phyloP scores from a whole-genome alignment of 2,113 vertebrate species.

The Megalops atlanticus region DNA sequence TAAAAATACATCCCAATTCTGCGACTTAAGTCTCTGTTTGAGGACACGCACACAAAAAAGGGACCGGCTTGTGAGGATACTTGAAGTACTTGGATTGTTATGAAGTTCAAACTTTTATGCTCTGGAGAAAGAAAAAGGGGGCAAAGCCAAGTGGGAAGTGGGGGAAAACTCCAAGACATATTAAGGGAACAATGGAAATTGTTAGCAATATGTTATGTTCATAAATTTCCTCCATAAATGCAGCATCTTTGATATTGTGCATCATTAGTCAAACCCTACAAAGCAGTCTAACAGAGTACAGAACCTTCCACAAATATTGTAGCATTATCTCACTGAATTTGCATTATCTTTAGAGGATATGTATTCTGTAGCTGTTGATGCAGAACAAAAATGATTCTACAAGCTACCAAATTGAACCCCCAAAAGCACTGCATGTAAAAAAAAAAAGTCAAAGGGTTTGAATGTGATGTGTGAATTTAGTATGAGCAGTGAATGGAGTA shows the following conservation, averaged over 20 bases:
- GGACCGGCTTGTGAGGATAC: slow-evolving; percentile 13
- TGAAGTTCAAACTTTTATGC: not conserved
- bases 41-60: slow-evolving; percentile 28
- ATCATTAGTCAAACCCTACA: slow-evolving; percentile 40
- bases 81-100: slow-evolving; percentile 5
- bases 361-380: slow-evolving; percentile 24
- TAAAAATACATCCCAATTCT: slow-evolving; percentile 62
- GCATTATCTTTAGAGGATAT: slow-evolving; percentile 32
- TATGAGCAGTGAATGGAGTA: not conserved
- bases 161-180: not conserved
- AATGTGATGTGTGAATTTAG: not conserved
- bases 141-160: not conserved
- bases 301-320: slow-evolving; percentile 29
- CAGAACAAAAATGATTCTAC: slow-evolving; percentile 30
- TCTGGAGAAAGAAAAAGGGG: not conserved
- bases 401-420: slow-evolving; percentile 22
- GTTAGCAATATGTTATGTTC: not conserved
- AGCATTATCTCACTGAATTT: slow-evolving; percentile 1
- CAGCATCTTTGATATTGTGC: slow-evolving; percentile 31
- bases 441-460: not conserved
- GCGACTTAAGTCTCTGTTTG: slow-evolving; percentile 37
- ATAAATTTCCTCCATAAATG: slow-evolving; percentile 8
- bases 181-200: slow-evolving; percentile 1
- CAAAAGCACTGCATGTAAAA: not conserved
- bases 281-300: slow-evolving; percentile 33